A percentile compares a stretch with the other conserved stretches of the same genome.
These are phyloP conservation scores for Lamprologus tigripictilis DNA, from an alignment of 2,113 vertebrate genomes.

Conservation along the genomic window DNA sequence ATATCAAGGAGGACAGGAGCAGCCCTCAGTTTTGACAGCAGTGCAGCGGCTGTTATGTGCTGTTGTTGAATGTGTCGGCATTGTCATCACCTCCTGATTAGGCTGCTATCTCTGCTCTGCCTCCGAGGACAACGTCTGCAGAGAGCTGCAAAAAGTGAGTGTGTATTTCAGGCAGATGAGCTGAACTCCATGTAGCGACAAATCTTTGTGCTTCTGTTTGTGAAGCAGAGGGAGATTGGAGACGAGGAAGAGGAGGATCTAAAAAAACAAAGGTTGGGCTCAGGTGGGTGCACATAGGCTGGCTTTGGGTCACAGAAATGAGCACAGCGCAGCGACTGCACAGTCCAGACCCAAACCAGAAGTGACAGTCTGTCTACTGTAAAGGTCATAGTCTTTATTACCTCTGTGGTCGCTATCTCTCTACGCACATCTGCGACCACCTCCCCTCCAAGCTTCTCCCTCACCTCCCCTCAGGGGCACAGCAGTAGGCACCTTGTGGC, in stretches of 20 bases:
- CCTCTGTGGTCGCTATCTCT: background rate
- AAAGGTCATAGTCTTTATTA: constrained; percentile 55
- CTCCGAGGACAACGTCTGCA: background rate
- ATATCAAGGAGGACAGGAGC: constrained; percentile 31
- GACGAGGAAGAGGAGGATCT: background rate
- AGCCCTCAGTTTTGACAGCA: constrained; percentile 22
- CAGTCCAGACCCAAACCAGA: constrained; percentile 12
- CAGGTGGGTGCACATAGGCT: background rate
- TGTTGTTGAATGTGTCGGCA: constrained; percentile 8
- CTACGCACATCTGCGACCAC: background rate
- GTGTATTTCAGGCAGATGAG: background rate
- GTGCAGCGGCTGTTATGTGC: constrained; percentile 17
- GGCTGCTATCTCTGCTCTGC: constrained; percentile 29
- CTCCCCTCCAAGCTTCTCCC: background rate
- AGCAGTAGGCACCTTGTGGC: constrained; percentile 43
- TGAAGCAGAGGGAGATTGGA: background rate
- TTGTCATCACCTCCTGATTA: constrained; percentile 54
- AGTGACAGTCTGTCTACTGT: constrained; percentile 42
- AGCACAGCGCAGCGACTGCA: background rate
- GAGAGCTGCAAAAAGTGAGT: background rate
- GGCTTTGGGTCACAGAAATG: background rate
- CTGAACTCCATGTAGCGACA: background rate
- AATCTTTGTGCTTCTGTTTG: background rate
- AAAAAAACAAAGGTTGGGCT: background rate
- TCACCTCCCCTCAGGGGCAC: constrained; percentile 8